Evolutionary conservation across 2,888 invertebrate genomes (phyloP).

Genomic region (Sphinx pinastri): DNA sequence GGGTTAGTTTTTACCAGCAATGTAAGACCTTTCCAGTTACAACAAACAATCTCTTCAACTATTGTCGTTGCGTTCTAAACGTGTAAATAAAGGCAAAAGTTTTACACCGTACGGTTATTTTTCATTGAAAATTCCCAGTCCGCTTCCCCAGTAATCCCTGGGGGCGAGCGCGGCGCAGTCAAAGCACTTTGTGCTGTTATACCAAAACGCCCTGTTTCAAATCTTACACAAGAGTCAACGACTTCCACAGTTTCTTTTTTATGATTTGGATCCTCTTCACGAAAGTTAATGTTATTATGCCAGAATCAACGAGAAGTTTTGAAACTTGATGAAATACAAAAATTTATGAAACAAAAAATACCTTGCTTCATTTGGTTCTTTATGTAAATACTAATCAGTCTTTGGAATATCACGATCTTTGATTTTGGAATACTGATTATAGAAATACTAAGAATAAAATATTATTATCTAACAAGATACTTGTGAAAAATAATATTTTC

Average conservation of each 20-base stretch:
- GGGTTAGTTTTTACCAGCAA: no score
- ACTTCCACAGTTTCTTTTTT: constrained; percentile 13
- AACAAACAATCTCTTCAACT: background rate
- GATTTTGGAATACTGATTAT: no score
- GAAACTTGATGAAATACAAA: background rate
- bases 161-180: constrained; percentile 39
- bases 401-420: no score
- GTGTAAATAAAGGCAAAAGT: background rate
- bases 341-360: no score
- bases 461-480: no score
- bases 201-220: constrained; percentile 26
- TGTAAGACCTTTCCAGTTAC: background rate
- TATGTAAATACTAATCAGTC: no score
- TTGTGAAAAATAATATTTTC: no score
- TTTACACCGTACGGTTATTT: constrained; percentile 26
- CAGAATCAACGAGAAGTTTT: constrained; percentile 5
- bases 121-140: constrained; percentile 37
- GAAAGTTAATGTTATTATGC: constrained; percentile 16
- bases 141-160: constrained; percentile 41
- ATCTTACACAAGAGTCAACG: constrained; percentile 8
- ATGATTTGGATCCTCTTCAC: constrained; percentile 16
- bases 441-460: no score
- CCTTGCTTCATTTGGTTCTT: no score
- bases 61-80: background rate
- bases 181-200: constrained; percentile 44